phyloP scores from a whole-genome alignment of 2,797 vertebrate species.

The Bradypodion ventrale region DNA sequence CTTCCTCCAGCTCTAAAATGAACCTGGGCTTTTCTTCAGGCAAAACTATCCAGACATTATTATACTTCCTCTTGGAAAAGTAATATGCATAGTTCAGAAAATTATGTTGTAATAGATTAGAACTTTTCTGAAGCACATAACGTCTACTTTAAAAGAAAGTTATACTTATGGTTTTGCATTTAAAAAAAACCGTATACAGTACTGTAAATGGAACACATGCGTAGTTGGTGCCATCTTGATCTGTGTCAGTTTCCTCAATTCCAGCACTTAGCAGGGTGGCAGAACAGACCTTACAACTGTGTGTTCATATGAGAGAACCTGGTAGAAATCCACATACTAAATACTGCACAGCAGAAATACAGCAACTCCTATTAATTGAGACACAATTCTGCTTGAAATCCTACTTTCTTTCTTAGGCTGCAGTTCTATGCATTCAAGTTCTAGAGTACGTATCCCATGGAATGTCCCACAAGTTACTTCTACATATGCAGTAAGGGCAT shows the following conservation, averaged over 20 bases:
- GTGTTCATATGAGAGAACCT: neutral
- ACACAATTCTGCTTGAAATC: neutral
- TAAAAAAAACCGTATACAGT: neutral
- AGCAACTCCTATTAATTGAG: neutral
- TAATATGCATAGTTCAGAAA: neutral
- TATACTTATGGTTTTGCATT: neutral
- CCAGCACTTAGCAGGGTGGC: neutral
- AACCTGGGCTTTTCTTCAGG: slow-evolving; percentile 2
- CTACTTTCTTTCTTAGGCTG: neutral
- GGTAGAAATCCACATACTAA: neutral
- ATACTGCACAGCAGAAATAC: neutral
- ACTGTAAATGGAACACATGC: neutral
- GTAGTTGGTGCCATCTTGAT: neutral
- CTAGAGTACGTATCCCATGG: no score
- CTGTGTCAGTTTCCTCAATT: neutral
- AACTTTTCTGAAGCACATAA: neutral
- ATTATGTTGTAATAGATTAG: neutral
- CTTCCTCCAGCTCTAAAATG: slow-evolving; percentile 18
- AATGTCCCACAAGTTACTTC: neutral
- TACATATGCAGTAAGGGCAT: no score
- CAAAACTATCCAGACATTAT: slow-evolving; percentile 8
- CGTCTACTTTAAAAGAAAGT: neutral
- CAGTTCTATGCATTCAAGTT: neutral
- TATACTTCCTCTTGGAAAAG: neutral
- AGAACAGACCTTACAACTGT: neutral